Evolutionary conservation across 1,140 invertebrate species (phyloP).

Genomic region (Scylla paramamosain): DNA sequence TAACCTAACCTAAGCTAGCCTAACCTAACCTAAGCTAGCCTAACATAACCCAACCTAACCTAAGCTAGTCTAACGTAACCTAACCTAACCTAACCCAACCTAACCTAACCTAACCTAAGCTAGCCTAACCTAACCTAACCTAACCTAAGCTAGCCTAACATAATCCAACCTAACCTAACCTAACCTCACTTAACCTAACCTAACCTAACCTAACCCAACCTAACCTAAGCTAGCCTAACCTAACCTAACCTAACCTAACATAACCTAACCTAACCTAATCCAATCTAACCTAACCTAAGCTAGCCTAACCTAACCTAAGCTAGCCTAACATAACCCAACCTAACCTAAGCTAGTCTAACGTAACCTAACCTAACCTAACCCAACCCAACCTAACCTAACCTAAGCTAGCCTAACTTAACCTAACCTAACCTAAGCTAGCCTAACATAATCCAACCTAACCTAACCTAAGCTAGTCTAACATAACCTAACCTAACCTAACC

Average conservation of each 20-base stretch:
- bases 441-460: too few species aligned
- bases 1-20: neutral
- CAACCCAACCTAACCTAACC: constrained; percentile 36
- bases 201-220: too few species aligned
- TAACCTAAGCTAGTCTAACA: too few species aligned
- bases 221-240: neutral
- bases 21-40: constrained; percentile 50
- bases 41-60: too few species aligned
- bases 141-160: too few species aligned
- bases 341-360: too few species aligned
- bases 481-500: too few species aligned
- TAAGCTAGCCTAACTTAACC: constrained; percentile 35
- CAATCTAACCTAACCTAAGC: constrained; percentile 45
- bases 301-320: constrained; percentile 50
- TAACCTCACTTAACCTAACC: too few species aligned
- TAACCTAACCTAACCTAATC: constrained; percentile 39
- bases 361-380: constrained; percentile 42
- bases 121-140: constrained; percentile 44
- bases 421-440: constrained; percentile 55
- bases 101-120: constrained; percentile 49
- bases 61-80: too few species aligned
- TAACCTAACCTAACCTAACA: too few species aligned
- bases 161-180: too few species aligned
- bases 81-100: constrained; percentile 45
- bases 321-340: too few species aligned